Evolutionary conservation across 2,797 vertebrate species (phyloP), one percentile per base, ranked within the genome.

Genomic region (Orientallactaga sibirica): DNA sequence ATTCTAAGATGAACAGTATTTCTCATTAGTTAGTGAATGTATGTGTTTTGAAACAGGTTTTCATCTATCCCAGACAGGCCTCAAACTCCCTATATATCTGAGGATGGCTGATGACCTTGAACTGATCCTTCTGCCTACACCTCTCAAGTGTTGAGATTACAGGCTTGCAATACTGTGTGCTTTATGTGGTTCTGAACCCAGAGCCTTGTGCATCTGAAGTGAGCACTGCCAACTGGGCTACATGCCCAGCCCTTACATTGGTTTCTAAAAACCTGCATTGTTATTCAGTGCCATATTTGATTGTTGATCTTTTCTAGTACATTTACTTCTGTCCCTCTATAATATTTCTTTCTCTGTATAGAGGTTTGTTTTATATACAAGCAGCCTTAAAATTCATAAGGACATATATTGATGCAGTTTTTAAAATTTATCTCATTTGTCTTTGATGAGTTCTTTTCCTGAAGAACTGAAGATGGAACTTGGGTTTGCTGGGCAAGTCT

Each of bases 1-100:
- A 76, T 71, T 86, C 33, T 92, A 62, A 84, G 19, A 11, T 85
- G 66, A 75, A 89, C 89, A 92, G n/a, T 81, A 15, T 75, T 88
- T 86, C 66, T 5, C 48, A 12, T 80, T 55, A 71, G 82, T 90
- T 73, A 14, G 55, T 58, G 55, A 14, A 16, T 58, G 55, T 58
- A 12, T 58, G 55, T 58, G 14, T 85, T 73, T 73, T 85, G 68
- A 85, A 67, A 73, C 10, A 41, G 9, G 25, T 15, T 20, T 1
- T 68, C n/a, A 61, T 41, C 0, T 25, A 61, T 29, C 52, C 52
- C 68, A 73, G 24, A 33, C 15, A 71, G 48, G 14, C 43, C 52
- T 37, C 71, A 52, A 33, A 33, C 52, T 27, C 22, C 25, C n/a
- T 85, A 37, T 58, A 5, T 61, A 37, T 48, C 7, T 52, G 37